Evolutionary conservation across 2,888 invertebrate species (phyloP).

Genomic region (Coelinius sp.): DNA sequence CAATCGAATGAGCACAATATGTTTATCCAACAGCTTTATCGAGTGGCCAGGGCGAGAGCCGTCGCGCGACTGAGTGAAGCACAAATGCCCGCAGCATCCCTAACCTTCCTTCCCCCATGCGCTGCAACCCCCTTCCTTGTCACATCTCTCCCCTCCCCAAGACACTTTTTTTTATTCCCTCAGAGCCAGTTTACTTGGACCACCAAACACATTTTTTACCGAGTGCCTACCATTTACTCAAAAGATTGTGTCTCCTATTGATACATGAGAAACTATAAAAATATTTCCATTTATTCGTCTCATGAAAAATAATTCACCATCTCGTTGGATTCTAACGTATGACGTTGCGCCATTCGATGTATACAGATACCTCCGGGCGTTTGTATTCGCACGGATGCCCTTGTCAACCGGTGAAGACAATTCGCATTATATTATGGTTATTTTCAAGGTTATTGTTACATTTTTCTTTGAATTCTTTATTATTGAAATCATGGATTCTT

Average conservation of each 20-base stretch:
- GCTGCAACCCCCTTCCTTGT: conserved; percentile 42
- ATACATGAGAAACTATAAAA: not conserved
- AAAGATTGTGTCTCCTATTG: not conserved
- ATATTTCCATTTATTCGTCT: not conserved
- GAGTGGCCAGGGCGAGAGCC: conserved; percentile 64
- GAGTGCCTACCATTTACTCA: conserved; percentile 27
- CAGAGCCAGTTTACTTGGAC: not conserved
- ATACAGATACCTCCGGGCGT: not conserved
- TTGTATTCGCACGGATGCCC: not conserved
- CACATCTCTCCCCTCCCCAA: conserved; percentile 35
- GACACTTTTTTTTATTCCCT: conserved; percentile 35
- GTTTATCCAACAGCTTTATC: conserved; percentile 34
- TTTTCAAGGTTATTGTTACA: not conserved
- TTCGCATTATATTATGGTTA: not conserved
- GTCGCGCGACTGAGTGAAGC: conserved; percentile 66
- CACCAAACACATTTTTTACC: not conserved
- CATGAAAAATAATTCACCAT: not conserved
- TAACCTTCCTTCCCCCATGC: conserved; percentile 47
- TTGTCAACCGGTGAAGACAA: not conserved
- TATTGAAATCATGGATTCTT: no score
- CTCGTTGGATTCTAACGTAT: not conserved
- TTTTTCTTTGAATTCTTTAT: no score
- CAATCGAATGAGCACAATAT: not conserved
- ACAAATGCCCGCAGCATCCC: conserved; percentile 60
- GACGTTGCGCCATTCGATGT: not conserved